A percentile compares a stretch with the other conserved stretches of the same genome.
Conservation (phyloP, 2,888 invertebrate species). For the Tenthredo amoena region DNA sequence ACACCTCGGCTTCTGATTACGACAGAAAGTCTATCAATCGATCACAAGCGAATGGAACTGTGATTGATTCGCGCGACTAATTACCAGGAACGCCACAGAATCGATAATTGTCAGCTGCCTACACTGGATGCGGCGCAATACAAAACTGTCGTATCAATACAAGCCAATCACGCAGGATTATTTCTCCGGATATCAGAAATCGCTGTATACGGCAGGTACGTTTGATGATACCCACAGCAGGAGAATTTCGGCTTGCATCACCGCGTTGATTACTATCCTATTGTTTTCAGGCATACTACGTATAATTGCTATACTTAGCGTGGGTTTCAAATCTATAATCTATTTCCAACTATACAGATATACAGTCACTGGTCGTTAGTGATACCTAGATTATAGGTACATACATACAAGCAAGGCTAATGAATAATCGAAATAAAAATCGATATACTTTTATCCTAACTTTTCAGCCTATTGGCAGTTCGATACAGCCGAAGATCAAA, state of each 20-base stretch:
- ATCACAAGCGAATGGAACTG: slow-evolving; percentile 36
- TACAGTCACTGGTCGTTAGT: not conserved
- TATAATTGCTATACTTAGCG: slow-evolving; percentile 1
- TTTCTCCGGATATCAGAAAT: slow-evolving; percentile 47
- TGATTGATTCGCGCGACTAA: slow-evolving; percentile 42
- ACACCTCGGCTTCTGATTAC: slow-evolving; percentile 32
- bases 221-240: not conserved
- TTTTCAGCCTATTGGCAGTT: not conserved
- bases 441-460: not conserved
- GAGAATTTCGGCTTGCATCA: slow-evolving; percentile 10
- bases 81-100: slow-evolving; percentile 24
- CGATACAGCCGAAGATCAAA: not conserved
- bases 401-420: not conserved
- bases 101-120: slow-evolving; percentile 41
- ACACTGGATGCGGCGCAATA: slow-evolving; percentile 21
- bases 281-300: not conserved
- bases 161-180: slow-evolving; percentile 40
- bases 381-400: not conserved
- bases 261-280: slow-evolving; percentile 32
- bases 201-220: not conserved
- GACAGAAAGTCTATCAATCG: slow-evolving; percentile 38
- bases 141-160: slow-evolving; percentile 36
- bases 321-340: not conserved
- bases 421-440: not conserved
- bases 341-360: too few species aligned